Conservation (phyloP, 1,140 invertebrate species). For the Pomacea maculata region DNA sequence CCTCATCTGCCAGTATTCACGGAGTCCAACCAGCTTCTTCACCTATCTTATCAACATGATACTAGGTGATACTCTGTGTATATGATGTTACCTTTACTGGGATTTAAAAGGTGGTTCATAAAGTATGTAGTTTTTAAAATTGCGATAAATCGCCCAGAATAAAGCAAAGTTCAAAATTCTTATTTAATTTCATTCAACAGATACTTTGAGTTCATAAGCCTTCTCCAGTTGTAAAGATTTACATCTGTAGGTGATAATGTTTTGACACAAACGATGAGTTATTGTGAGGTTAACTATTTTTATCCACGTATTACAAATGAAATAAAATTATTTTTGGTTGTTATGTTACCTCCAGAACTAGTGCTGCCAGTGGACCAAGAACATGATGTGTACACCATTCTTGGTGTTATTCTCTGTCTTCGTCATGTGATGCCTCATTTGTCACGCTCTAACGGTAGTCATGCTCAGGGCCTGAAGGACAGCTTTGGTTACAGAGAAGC, state of each 20-base stretch:
- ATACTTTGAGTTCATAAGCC: no score
- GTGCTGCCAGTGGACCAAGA: constrained; percentile 69
- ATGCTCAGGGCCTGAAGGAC: constrained; percentile 57
- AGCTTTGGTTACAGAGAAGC: constrained; percentile 63
- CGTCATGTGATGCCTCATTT: constrained; percentile 73
- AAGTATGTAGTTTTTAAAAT: no score
- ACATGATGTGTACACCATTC: constrained; percentile 67
- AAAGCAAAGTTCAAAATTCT: no score
- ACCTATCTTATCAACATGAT: constrained; percentile 69
- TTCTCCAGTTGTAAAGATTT: no score
- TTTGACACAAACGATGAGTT: no score
- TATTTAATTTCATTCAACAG: no score
- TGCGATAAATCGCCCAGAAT: no score
- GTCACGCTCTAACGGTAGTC: constrained; percentile 26
- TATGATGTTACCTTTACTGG: no score
- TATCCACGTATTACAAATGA: background rate
- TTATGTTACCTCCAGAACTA: constrained; percentile 66
- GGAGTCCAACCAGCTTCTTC: constrained; percentile 73
- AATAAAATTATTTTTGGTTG: background rate
- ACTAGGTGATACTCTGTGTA: constrained; percentile 54
- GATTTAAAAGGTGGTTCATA: no score
- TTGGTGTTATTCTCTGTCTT: constrained; percentile 75
- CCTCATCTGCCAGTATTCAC: constrained; percentile 72
- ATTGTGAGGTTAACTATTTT: no score
- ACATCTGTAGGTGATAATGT: no score